These are phyloP conservation scores for Pocillopora grandis DNA, from an alignment of 92 coral and sea anemone species.

Conservation along the genomic window DNA sequence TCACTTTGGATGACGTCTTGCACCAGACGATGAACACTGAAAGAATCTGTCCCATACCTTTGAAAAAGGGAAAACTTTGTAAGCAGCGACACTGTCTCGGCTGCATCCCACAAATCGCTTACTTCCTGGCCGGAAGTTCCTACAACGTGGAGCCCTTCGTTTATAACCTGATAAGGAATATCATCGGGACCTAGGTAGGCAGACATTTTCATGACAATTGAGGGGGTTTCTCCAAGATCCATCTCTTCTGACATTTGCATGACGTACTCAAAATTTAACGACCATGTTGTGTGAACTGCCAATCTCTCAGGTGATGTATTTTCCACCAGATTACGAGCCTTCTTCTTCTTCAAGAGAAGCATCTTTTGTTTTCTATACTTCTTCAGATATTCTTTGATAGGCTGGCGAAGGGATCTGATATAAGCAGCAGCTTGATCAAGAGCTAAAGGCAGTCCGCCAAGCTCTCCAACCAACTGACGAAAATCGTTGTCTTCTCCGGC, in stretches of 20 bases:
- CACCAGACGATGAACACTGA: slow-evolving; percentile 85
- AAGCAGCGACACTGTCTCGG: slow-evolving; percentile 65
- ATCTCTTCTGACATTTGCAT: slow-evolving; percentile 36
- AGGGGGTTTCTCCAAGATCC: slow-evolving; percentile 50
- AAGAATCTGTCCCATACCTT: slow-evolving; percentile 48
- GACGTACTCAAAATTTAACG: slow-evolving; percentile 69
- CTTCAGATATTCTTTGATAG: slow-evolving; percentile 55
- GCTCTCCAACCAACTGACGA: slow-evolving; percentile 56
- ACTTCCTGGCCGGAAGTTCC: slow-evolving; percentile 28
- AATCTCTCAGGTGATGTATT: slow-evolving; percentile 66
- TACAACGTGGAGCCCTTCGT: slow-evolving; percentile 62
- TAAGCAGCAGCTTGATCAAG: slow-evolving; percentile 90
- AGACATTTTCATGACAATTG: slow-evolving; percentile 64
- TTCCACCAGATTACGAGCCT: slow-evolving; percentile 47
- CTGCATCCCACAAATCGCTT: slow-evolving; percentile 29
- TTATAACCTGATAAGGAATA: slow-evolving; percentile 76
- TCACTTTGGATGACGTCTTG: slow-evolving; percentile 81
- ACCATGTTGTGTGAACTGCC: slow-evolving; percentile 85
- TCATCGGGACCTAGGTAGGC: slow-evolving; percentile 85
- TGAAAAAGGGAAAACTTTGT: slow-evolving; percentile 89
- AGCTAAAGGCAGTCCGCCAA: slow-evolving; percentile 85
- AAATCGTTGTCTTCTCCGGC: slow-evolving; percentile 19
- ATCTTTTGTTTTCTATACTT: slow-evolving; percentile 58
- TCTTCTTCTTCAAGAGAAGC: slow-evolving; percentile 55
- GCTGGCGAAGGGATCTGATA: slow-evolving; percentile 34